Evolutionary conservation across 1,140 invertebrate genomes (phyloP).

Genomic region (Araneus ventricosus): DNA sequence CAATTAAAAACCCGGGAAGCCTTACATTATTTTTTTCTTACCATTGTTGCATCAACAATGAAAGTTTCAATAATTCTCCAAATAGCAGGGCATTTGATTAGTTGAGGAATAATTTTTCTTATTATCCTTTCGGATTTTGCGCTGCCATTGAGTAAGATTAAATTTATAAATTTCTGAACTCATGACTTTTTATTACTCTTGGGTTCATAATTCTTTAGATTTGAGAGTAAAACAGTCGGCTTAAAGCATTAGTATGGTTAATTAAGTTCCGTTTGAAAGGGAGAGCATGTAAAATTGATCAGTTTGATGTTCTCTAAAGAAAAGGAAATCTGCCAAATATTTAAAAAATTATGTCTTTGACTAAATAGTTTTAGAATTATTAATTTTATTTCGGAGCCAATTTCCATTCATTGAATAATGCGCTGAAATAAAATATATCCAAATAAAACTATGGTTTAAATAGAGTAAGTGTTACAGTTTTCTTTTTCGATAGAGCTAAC

Average conservation of each 20-base stretch:
- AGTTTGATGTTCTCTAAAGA: neutral
- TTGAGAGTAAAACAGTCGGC: slow-evolving; percentile 17
- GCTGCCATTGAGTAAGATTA: neutral
- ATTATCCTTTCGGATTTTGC: neutral
- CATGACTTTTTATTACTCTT: slow-evolving; percentile 23
- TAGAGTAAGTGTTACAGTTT: too few species aligned
- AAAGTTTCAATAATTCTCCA: neutral
- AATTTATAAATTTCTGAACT: slow-evolving; percentile 2
- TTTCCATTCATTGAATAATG: too few species aligned
- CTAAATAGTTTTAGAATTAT: neutral
- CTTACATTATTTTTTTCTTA: neutral
- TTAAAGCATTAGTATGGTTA: slow-evolving; percentile 9
- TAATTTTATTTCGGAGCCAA: neutral
- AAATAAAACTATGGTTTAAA: neutral
- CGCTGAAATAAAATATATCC: neutral
- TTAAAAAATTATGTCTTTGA: neutral
- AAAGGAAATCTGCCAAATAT: neutral
- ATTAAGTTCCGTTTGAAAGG: slow-evolving; percentile 7
- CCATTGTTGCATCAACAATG: slow-evolving; percentile 30
- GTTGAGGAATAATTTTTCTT: neutral
- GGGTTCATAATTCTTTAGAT: neutral
- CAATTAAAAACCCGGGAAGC: neutral
- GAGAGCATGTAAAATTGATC: slow-evolving; percentile 9
- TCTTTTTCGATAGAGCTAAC: neutral
- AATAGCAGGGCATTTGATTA: neutral